Conservation (phyloP, 1,140 invertebrate species). For the Habropoda laboriosa region DNA sequence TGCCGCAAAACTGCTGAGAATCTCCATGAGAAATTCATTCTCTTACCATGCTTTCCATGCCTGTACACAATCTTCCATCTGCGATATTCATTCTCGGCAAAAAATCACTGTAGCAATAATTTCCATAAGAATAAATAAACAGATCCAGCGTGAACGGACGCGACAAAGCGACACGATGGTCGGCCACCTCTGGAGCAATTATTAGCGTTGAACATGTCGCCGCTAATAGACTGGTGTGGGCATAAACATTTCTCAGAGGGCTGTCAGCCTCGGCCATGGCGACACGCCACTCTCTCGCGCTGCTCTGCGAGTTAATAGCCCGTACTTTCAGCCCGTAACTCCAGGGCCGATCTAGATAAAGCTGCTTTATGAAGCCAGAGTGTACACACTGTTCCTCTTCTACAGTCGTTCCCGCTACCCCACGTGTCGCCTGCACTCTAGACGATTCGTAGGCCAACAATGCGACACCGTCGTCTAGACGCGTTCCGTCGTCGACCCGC, state of each 20-base stretch:
- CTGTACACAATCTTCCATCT: too few relatives aligned
- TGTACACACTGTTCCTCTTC: constrained; percentile 32
- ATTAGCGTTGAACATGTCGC: constrained; percentile 32
- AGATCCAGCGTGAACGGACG: not conserved
- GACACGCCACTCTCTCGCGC: constrained; percentile 19
- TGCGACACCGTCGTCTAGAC: not conserved
- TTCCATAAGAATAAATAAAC: too few relatives aligned
- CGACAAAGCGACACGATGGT: not conserved
- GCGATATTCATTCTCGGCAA: too few relatives aligned
- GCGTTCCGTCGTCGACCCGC: not conserved
- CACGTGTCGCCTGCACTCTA: not conserved
- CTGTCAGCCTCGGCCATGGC: constrained; percentile 32
- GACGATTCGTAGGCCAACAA: not conserved
- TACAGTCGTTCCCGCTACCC: constrained; percentile 47
- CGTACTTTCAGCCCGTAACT: constrained; percentile 66
- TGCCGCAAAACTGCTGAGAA: too few relatives aligned
- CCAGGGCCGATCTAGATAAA: constrained; percentile 66
- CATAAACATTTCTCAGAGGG: constrained; percentile 50
- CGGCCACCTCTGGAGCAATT: not conserved
- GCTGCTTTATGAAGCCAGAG: constrained; percentile 66
- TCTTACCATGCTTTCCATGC: too few relatives aligned
- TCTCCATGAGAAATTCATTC: too few relatives aligned
- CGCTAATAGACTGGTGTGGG: constrained; percentile 17
- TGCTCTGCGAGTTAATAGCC: constrained; percentile 66
- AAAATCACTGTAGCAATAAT: too few relatives aligned